Evolutionary conservation across 2,797 vertebrate genomes (phyloP).

Genomic region (Dallia pectoralis): DNA sequence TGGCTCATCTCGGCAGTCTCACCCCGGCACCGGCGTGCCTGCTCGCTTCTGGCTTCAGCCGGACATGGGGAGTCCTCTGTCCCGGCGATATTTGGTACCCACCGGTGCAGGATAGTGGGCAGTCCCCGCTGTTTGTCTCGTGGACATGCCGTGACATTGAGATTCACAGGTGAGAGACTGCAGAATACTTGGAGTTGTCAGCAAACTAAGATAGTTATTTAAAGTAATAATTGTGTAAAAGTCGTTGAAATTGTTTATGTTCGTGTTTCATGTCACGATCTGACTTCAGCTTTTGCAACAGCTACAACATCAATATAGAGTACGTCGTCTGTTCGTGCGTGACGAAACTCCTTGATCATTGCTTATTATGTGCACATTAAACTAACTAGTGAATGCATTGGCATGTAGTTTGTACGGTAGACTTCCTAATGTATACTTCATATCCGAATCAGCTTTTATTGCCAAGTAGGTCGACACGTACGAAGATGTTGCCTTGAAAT

Average conservation of each 20-base stretch:
- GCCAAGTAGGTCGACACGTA: too few species aligned
- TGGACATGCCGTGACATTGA: slow-evolving; percentile 62
- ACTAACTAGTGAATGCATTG: neutral
- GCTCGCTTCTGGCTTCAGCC: slow-evolving; percentile 22
- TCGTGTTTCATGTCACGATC: neutral
- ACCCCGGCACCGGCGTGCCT: slow-evolving; percentile 38
- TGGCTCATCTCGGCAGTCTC: slow-evolving; percentile 57
- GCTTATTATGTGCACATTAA: neutral
- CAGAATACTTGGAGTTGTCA: neutral
- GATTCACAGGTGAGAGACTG: slow-evolving; percentile 57
- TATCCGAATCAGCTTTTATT: too few species aligned
- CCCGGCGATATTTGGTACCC: neutral
- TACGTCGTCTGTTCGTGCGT: neutral
- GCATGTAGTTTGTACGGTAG: neutral
- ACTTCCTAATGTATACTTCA: neutral
- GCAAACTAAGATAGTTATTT: neutral
- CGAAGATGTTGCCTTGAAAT: too few species aligned
- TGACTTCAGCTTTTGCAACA: neutral
- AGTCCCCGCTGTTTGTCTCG: slow-evolving; percentile 23
- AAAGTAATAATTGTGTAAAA: neutral
- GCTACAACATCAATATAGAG: neutral
- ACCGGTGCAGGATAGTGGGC: slow-evolving; percentile 14
- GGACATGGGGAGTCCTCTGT: slow-evolving; percentile 42
- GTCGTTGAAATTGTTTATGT: neutral
- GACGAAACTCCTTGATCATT: neutral